Evolutionary conservation across 1,140 invertebrate genomes (phyloP).

Genomic region (Tyrophagus putrescentiae): DNA sequence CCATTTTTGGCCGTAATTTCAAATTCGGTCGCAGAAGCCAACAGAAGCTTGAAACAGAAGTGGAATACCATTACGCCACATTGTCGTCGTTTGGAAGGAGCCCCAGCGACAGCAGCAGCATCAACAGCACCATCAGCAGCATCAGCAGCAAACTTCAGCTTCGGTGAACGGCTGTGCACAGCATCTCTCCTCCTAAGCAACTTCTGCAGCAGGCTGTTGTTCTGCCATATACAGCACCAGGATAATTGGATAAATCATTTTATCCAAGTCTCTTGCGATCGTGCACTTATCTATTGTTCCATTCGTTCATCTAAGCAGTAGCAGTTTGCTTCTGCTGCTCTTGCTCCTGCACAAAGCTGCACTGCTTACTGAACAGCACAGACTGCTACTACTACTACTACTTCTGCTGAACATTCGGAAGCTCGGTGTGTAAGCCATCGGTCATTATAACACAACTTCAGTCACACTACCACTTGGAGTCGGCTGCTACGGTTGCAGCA

Average conservation of each 20-base stretch:
- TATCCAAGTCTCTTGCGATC: not conserved
- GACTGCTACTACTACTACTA: too few species aligned
- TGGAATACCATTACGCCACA: slow-evolving; percentile 8
- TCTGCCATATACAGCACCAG: not conserved
- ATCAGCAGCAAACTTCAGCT: not conserved
- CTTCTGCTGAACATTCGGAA: too few species aligned
- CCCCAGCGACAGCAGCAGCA: not conserved
- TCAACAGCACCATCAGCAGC: too few species aligned
- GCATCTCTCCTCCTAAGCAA: not conserved
- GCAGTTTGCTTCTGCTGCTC: too few species aligned
- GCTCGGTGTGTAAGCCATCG: too few species aligned
- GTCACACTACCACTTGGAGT: too few species aligned
- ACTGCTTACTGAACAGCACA: too few species aligned
- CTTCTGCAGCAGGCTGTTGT: too few species aligned
- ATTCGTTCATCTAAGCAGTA: not conserved
- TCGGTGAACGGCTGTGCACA: not conserved
- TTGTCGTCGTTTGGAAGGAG: not conserved
- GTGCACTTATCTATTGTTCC: slow-evolving; percentile 1
- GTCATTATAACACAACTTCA: too few species aligned
- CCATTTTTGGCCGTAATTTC: too few species aligned
- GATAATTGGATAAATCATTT: slow-evolving; percentile 15
- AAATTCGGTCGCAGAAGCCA: not conserved
- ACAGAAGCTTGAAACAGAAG: not conserved
- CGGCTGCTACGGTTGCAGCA: too few species aligned
- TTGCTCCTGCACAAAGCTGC: too few species aligned